These are phyloP conservation scores for Eretmochelys imbricata DNA, from an alignment of 2,113 vertebrate genomes.

Conservation along the genomic window DNA sequence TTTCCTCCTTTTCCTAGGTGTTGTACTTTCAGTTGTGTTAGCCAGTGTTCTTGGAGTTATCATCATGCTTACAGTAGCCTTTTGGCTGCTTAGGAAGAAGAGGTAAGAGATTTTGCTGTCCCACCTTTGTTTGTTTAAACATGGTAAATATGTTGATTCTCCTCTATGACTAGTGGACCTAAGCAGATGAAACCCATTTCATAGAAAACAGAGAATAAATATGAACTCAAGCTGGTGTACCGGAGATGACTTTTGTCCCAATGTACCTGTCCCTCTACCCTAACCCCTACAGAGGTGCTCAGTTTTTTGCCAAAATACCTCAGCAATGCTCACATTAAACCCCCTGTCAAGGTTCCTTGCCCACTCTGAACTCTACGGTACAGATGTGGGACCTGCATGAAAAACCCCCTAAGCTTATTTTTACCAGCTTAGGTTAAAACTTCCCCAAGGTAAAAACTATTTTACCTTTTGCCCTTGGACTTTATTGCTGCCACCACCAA, in stretches of 20 bases:
- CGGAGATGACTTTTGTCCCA: neutral
- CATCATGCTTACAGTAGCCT: slow-evolving; percentile 72
- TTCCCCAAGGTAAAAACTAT: too few relatives aligned
- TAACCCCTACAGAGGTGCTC: neutral
- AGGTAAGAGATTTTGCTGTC: slow-evolving; percentile 78
- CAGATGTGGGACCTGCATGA: too few relatives aligned
- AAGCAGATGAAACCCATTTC: neutral
- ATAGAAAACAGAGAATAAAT: neutral
- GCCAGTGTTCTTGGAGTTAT: slow-evolving; percentile 78
- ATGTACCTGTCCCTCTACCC: neutral
- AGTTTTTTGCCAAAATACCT: neutral
- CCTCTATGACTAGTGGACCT: neutral
- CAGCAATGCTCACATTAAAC: neutral
- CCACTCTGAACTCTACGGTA: too few relatives aligned
- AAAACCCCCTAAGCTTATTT: too few relatives aligned
- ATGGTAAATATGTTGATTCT: neutral
- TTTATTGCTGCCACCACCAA: too few relatives aligned
- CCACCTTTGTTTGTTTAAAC: neutral
- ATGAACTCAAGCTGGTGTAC: too few relatives aligned
- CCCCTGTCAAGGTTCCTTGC: neutral
- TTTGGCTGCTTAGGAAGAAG: slow-evolving; percentile 83
- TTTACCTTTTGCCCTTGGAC: too few relatives aligned
- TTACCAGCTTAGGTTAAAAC: too few relatives aligned
- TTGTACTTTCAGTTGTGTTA: slow-evolving; percentile 78
- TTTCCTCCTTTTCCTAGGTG: slow-evolving; percentile 77